Base-by-base conservation (phyloP, 2,888 invertebrate genomes). In the Platycnemis pennipes region DNA sequence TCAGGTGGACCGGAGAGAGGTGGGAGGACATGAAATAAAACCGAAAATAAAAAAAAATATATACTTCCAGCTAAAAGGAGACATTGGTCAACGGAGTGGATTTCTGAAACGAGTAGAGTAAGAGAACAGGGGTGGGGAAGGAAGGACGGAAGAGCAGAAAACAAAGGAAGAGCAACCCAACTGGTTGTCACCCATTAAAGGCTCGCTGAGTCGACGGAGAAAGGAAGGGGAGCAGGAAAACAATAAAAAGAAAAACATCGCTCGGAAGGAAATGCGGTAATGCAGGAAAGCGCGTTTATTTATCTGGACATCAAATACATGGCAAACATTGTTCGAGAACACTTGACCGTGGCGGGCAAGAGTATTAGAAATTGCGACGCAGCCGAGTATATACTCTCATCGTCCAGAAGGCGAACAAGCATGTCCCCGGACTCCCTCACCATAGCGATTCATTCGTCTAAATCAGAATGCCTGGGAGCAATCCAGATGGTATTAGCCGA, bases 151-250 rank as follows among this genome's bases (percentile, higher is more conserved):
- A 16, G 77, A 37, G 37, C 3, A 1, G 37, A 37, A 77, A 77
- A 77, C 77, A 77, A 77, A 69, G 31, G 69, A 69, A 88, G 31
- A 49, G 91, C 63, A 37, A 69, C 69, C 91, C 91, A 45, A 91
- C 91, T 63, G 63, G 63, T 91, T 63, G 37, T 87, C 91, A 42
- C 44, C 91, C 91, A 63, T 91, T 91, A 91, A 91, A 91, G 69
- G 91, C 63, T 91, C 44, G 91, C 89, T 31, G 56, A 22, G 86
- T 86, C 42, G 44, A 87, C 45, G 19, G 2, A 19, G 87, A 45
- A 87, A 86, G n/a, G 45, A n/a, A 11, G n/a, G 11, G n/a, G 37
- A 77, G 37, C n/a, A n/a, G n/a, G n/a, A n/a, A n/a, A 86, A 86
- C 37, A 87, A 87, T 46, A 46, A 86, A 46, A 46, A n/a, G n/a